Evolutionary conservation across 2,888 invertebrate species (phyloP), one percentile per base, ranked within the genome.

Genomic region (Vesta saturnalis): DNA sequence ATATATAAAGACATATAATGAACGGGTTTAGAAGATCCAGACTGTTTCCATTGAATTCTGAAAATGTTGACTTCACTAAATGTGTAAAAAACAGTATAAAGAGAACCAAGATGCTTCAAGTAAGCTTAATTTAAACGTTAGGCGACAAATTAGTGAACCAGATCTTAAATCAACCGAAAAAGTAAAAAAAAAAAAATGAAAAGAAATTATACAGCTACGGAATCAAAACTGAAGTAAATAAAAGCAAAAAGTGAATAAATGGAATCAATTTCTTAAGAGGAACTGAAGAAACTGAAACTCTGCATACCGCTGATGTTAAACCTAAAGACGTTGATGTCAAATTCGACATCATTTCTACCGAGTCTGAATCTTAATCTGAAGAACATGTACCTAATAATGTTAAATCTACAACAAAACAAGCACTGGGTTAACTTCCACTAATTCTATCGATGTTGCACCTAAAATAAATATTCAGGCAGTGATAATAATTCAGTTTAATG

Each of bases 31-130:
- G 43, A 43, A 43, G 14, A 43, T 43, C n/a, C 43, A 14, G 12
- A 43, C 12, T 43, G 2, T 43, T 43, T 43, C 43, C 43, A 43
- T 43, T 43, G 1, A 43, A 43, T 14, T 14, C 43, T 43, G 43
- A 43, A 43, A 43, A 43, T 43, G 43, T 43, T 43, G 43, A 43
- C 43, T 43, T 5, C 43, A 43, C 43, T n/a, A 43, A 43, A 43
- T 43, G 43, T 43, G 43, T 43, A 12, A n/a, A n/a, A n/a, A n/a
- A n/a, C n/a, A n/a, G n/a, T n/a, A n/a, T n/a, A n/a, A n/a, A n/a
- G n/a, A n/a, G n/a, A n/a, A 43, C 12, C 43, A 43, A 43, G 43
- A 43, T 43, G 43, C 43, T 43, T 43, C 43, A 14, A 43, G 43
- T 4, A 43, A 43, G 43, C 4, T 43, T 43, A 43, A 43, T 43